phyloP scores from a whole-genome alignment of 2,797 vertebrate species.

The Sebastes hopkinsi region DNA sequence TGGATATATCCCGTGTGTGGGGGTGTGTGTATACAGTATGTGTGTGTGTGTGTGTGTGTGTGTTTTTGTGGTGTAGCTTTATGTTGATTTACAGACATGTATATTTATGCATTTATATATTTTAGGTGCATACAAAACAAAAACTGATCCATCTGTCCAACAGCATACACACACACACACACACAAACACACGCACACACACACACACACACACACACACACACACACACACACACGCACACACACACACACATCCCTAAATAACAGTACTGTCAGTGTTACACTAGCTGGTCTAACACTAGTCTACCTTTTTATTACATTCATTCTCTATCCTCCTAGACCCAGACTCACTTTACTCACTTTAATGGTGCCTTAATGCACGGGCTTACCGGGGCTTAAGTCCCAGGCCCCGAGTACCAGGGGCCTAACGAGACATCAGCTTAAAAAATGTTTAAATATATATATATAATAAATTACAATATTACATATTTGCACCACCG shows the following conservation, averaged over 20 bases:
- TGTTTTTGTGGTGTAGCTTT: background rate
- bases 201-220: no score
- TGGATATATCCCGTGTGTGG: background rate
- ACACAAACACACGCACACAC: no score
- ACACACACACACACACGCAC: fast-evolving
- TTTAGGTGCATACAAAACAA: no score
- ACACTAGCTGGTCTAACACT: no score
- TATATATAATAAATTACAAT: no score
- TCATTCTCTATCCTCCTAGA: background rate
- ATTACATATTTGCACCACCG: background rate
- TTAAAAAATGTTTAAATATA: no score
- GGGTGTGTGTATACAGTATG: background rate
- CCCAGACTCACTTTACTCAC: background rate
- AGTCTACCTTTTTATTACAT: background rate
- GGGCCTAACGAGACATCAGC: no score
- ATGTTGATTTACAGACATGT: background rate
- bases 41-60: background rate
- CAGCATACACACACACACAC: no score
- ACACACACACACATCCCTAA: background rate
- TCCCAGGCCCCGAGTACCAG: no score
- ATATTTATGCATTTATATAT: no score
- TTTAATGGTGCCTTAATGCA: background rate
- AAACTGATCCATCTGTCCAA: no score
- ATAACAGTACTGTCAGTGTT: background rate
- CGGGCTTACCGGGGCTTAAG: background rate